phyloP scores from a whole-genome alignment of 1,140 invertebrate genomes.

The Papilio machaon region DNA sequence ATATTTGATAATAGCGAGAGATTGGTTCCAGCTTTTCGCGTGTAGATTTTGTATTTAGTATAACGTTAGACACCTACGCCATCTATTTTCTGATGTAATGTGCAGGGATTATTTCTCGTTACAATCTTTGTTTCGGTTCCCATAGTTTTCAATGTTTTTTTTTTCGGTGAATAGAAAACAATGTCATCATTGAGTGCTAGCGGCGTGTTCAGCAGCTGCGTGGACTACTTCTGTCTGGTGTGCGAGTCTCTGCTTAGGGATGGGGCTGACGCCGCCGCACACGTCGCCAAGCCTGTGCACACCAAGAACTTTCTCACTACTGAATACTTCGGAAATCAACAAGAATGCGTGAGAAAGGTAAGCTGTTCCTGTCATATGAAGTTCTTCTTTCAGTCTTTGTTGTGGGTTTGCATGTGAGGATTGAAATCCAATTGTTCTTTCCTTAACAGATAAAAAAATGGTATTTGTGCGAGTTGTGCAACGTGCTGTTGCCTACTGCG shows the following conservation, averaged over 20 bases:
- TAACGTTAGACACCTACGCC: no score
- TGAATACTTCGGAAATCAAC: constrained; percentile 30
- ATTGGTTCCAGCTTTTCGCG: background rate
- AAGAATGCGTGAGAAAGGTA: constrained; percentile 38
- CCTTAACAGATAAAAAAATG: constrained; percentile 48
- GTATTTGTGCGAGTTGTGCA: constrained; percentile 54
- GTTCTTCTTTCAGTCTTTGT: background rate
- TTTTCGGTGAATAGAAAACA: background rate
- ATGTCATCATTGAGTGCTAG: background rate
- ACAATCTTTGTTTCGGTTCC: background rate
- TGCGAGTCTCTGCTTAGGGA: constrained; percentile 5
- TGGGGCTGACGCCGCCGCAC: background rate
- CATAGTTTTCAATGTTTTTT: background rate
- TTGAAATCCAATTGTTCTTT: background rate
- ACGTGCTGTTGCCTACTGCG: constrained; percentile 44
- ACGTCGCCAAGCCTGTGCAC: constrained; percentile 31
- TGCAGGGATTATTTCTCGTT: background rate
- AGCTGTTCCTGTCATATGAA: background rate
- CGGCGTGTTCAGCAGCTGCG: background rate
- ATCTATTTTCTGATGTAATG: background rate
- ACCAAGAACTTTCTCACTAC: constrained; percentile 31
- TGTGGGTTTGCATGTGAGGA: background rate
- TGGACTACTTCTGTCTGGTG: constrained; percentile 16
- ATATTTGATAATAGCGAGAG: no score
- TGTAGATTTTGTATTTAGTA: background rate